phyloP scores from a whole-genome alignment of 2,113 vertebrate species.

The Trichechus manatus region DNA sequence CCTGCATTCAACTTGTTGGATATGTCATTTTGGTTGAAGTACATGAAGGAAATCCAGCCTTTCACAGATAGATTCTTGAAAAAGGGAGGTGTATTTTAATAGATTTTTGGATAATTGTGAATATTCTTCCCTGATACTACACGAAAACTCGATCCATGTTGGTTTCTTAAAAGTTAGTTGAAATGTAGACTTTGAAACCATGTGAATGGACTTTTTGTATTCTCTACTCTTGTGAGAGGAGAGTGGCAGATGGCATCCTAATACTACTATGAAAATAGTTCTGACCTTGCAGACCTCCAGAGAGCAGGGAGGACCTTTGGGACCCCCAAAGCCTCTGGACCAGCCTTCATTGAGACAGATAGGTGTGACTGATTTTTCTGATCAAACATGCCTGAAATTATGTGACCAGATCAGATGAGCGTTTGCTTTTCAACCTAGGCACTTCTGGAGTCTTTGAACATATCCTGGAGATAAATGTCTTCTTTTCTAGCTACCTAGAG shows the following conservation, averaged over 20 bases:
- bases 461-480: background rate
- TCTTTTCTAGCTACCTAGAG: background rate
- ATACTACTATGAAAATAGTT: background rate
- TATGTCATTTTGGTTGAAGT: background rate
- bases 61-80: background rate
- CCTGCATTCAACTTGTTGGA: background rate
- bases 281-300: background rate
- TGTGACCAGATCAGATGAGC: background rate
- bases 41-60: background rate
- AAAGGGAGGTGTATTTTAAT: background rate
- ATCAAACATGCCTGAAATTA: background rate
- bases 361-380: background rate
- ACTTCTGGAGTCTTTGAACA: background rate
- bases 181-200: background rate
- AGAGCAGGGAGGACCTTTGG: background rate
- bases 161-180: background rate
- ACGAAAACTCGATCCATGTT: background rate
- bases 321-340: background rate
- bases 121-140: background rate
- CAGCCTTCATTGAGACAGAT: background rate
- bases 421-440: background rate
- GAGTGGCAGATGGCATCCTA: background rate
- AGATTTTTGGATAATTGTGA: background rate
- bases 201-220: background rate
- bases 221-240: background rate